Percentiles rank a stretch among this genome's conserved stretches.
Evolutionary conservation across 2,888 invertebrate species (phyloP).

Genomic region (Gymnoscelis rufifasciata): DNA sequence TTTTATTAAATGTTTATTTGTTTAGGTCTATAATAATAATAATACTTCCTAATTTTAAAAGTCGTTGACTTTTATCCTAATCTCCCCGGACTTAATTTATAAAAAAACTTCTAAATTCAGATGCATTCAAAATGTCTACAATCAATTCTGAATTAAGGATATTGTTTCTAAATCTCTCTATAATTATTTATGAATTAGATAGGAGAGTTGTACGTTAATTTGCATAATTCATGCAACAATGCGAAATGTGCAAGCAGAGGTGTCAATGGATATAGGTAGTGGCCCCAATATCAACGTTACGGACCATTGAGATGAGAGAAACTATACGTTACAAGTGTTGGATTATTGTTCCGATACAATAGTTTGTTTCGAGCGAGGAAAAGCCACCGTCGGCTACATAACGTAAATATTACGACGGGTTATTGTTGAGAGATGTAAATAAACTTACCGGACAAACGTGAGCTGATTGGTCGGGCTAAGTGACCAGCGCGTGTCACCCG

Average conservation of each 20-base stretch:
- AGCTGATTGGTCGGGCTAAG: slow-evolving; percentile 48
- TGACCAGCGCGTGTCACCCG: slow-evolving; percentile 60
- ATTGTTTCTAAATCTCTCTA: neutral
- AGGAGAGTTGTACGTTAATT: slow-evolving; percentile 9
- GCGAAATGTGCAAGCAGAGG: slow-evolving; percentile 17
- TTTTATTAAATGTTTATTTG: too few relatives aligned
- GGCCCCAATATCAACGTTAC: slow-evolving; percentile 5
- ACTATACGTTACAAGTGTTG: slow-evolving; percentile 3
- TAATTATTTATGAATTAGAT: slow-evolving; percentile 3
- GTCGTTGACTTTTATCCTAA: too few relatives aligned
- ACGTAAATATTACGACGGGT: slow-evolving; percentile 2
- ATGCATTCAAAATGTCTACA: too few relatives aligned
- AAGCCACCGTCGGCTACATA: neutral
- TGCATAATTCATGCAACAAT: slow-evolving; percentile 22
- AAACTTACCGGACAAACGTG: slow-evolving; percentile 57
- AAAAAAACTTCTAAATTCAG: too few relatives aligned
- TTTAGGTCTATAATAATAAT: too few relatives aligned
- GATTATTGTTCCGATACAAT: neutral
- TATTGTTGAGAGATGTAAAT: slow-evolving; percentile 23
- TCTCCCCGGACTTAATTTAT: too few relatives aligned
- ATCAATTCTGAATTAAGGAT: too few relatives aligned
- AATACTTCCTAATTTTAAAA: too few relatives aligned
- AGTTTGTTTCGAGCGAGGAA: neutral
- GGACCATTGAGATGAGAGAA: slow-evolving; percentile 8
- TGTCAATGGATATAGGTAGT: slow-evolving; percentile 14